Base-by-base conservation (phyloP, 2,113 vertebrate genomes). In the Chascanopsetta lugubris region DNA sequence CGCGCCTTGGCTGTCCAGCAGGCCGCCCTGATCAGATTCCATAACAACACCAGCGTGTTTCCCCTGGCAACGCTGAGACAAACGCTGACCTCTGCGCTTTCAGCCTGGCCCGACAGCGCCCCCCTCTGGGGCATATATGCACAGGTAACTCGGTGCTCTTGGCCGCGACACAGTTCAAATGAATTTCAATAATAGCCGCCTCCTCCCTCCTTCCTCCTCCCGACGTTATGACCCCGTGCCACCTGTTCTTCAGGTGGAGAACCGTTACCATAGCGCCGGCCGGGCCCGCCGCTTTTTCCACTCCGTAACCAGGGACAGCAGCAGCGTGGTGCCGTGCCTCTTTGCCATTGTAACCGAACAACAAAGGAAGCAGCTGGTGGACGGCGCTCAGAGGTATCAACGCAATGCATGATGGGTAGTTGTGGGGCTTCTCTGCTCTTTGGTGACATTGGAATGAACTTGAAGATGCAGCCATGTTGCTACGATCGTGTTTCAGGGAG, bases 341-440 rank as follows among this genome's bases (percentile, higher is more conserved):
- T 99, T 97, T 59, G 94, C 95, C 5, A 92, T 99, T 57, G 92
- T 92, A 58, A 94, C 94, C 7, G 97, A 99, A 89, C 92, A 94
- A 79, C 91, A 91, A 83, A 94, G 96, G 75, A 97, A 95, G 82
- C 93, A 91, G 30, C 91, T 95, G 57, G 90, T 92, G 46, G 95
- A 97, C 8, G 83, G 83, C 12, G 93, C 95, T 45, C 94, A 94
- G 77, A 94, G 95, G 97, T 99, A 90, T 85, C 51, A 18, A n/a
- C 15, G 59, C 15, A 49, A 10, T 27, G 13, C 43, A 60, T 34
- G 2, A 32, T 51, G 32, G 10, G 48, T 17, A 51, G 15, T 3
- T 30, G 13, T 1, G 1, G 20, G 34, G 17, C 54, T 43, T 36
- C 32, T 69, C 38, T 72, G 59, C 24, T 15, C n/a, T 40, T 6